A percentile compares a stretch with the other conserved stretches of the same genome.
These are phyloP conservation scores for Drosophila nannoptera DNA, from an alignment of 1,140 invertebrate species.

Conservation along the genomic window DNA sequence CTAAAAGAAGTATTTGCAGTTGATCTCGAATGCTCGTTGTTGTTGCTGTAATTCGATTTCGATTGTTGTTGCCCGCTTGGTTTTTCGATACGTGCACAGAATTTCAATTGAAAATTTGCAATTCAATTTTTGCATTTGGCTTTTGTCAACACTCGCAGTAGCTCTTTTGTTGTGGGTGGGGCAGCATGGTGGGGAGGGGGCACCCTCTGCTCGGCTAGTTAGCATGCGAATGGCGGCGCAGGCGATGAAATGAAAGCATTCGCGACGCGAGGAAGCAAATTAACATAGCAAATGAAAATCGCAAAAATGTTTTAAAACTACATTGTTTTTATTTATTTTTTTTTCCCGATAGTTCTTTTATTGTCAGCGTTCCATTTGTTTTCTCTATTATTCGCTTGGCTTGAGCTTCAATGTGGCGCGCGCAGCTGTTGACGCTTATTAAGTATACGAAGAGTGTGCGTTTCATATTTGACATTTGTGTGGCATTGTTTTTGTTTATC, in stretches of 20 bases:
- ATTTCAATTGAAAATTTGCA: constrained; percentile 70
- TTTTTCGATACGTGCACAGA: constrained; percentile 52
- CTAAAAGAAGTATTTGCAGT: constrained; percentile 46
- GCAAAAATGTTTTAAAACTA: constrained; percentile 21
- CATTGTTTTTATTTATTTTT: constrained; percentile 17
- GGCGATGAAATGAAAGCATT: constrained; percentile 36
- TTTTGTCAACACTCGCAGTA: constrained; percentile 30
- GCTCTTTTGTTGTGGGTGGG: neutral
- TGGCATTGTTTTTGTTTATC: neutral
- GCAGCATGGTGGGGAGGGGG: neutral
- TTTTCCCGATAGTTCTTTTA: neutral
- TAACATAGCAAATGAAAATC: constrained; percentile 17
- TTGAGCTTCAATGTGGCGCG: neutral
- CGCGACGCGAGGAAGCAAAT: constrained; percentile 15
- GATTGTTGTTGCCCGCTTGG: constrained; percentile 22
- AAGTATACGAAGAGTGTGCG: constrained; percentile 40
- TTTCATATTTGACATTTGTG: constrained; percentile 1
- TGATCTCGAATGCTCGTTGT: constrained; percentile 12
- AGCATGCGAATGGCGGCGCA: constrained; percentile 44
- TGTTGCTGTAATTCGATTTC: constrained; percentile 14
- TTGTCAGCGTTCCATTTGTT: neutral
- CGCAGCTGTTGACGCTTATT: constrained; percentile 9
- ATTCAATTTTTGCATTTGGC: constrained; percentile 59
- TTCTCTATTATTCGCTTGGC: neutral
- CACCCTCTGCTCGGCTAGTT: constrained; percentile 26